Conservation (phyloP, 2,888 invertebrate species). For the Eristalis intricaria region DNA sequence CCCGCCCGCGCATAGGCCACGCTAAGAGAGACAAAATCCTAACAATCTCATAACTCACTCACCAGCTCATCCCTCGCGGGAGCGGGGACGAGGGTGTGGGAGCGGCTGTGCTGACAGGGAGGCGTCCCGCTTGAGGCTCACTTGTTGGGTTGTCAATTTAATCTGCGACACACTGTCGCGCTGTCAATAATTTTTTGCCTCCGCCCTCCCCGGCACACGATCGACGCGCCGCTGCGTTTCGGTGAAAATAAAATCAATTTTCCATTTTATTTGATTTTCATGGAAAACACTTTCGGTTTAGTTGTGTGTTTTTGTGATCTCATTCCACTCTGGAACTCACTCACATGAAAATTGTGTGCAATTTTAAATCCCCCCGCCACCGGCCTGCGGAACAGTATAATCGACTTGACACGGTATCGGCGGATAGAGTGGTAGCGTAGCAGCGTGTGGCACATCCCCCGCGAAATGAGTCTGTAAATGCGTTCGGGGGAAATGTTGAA, state of each 20-base stretch:
- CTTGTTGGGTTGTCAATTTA: slow-evolving; percentile 69
- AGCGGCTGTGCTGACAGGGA: background rate
- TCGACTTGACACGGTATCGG: slow-evolving; percentile 66
- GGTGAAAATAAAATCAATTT: slow-evolving; percentile 67
- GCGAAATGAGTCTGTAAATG: slow-evolving; percentile 4
- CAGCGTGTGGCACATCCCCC: slow-evolving; percentile 11
- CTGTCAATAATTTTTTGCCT: slow-evolving; percentile 65
- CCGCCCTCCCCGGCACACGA: background rate
- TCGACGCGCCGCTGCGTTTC: slow-evolving; percentile 34
- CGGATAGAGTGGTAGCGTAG: slow-evolving; percentile 46
- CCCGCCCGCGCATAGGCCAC: slow-evolving; percentile 8
- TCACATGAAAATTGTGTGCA: slow-evolving; percentile 65
- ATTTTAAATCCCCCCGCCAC: slow-evolving; percentile 55
- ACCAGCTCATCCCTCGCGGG: background rate
- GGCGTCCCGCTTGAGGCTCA: slow-evolving; percentile 34
- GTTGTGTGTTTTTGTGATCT: slow-evolving; percentile 17
- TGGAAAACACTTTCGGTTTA: slow-evolving; percentile 65
- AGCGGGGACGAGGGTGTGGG: background rate
- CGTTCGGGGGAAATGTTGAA: slow-evolving; percentile 18
- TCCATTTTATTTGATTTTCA: slow-evolving; percentile 71
- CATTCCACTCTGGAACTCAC: background rate
- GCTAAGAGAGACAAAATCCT: slow-evolving; percentile 56
- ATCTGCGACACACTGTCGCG: slow-evolving; percentile 69
- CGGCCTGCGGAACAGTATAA: slow-evolving; percentile 48
- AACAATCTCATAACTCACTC: slow-evolving; percentile 67